Evolutionary conservation across 37 sponge, comb jelly and placozoan genomes (phyloP).

Genomic region (Lycopodina hypogea): DNA sequence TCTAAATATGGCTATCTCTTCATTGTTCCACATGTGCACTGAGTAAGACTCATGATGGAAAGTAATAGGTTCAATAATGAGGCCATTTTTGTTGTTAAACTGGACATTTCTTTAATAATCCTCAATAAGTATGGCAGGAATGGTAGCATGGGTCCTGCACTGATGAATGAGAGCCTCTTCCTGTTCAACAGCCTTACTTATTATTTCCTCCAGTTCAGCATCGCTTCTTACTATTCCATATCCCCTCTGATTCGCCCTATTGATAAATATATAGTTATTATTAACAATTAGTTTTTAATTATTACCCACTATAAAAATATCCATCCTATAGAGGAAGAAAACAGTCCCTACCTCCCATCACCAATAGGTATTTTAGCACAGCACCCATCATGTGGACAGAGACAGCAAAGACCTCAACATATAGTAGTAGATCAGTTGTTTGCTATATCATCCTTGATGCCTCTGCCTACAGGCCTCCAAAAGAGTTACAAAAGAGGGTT

Average conservation of each 20-base stretch:
- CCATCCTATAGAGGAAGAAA: too few species aligned
- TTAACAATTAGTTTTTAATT: too few species aligned
- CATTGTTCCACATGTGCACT: slow-evolving; percentile 62
- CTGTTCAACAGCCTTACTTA: slow-evolving; percentile 59
- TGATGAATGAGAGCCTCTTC: slow-evolving; percentile 68
- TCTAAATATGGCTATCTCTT: slow-evolving; percentile 64
- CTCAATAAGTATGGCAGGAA: slow-evolving; percentile 72
- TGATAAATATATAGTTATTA: background rate
- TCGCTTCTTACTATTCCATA: slow-evolving; percentile 72
- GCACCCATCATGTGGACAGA: too few species aligned
- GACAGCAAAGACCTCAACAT: too few species aligned
- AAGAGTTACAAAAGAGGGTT: too few species aligned
- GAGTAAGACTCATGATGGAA: slow-evolving; percentile 33
- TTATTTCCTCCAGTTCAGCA: slow-evolving; percentile 64
- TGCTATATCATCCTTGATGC: too few species aligned
- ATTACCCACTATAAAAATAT: too few species aligned
- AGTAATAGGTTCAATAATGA: slow-evolving; percentile 54
- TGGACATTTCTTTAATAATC: slow-evolving; percentile 22
- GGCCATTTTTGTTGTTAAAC: slow-evolving; percentile 55
- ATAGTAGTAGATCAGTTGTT: too few species aligned
- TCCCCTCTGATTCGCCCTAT: slow-evolving; percentile 58
- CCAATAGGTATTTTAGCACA: too few species aligned
- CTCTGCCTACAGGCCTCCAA: too few species aligned
- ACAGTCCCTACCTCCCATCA: too few species aligned
- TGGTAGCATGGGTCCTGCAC: slow-evolving; percentile 60